Conservation (phyloP, 2,113 vertebrate genomes). For the Gobio gobio region DNA sequence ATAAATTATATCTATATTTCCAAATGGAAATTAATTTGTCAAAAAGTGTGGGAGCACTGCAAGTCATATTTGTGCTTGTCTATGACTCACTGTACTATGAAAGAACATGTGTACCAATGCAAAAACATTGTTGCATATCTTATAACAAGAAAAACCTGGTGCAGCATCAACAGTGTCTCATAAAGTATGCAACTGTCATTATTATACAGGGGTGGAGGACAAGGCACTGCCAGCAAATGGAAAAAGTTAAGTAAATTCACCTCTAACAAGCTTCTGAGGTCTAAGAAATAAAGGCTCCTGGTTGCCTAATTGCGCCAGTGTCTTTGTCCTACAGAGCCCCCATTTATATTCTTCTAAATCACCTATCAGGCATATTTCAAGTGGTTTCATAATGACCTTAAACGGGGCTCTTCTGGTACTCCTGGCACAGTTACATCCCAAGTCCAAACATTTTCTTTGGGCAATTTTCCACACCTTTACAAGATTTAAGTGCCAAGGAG, state of each 20-base stretch:
- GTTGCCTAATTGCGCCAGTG: not conserved
- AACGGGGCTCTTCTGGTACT: not conserved
- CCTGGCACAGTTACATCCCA: not conserved
- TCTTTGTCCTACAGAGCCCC: conserved; percentile 5
- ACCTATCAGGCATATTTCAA: not conserved
- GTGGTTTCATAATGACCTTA: conserved; percentile 9
- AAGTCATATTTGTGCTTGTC: not conserved
- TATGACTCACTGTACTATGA: not conserved
- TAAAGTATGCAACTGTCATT: not conserved
- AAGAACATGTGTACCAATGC: not conserved
- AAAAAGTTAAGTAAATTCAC: conserved; percentile 20
- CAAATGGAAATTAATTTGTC: not conserved
- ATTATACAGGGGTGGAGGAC: conserved; percentile 2
- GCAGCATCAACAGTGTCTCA: not conserved
- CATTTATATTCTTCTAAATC: not conserved
- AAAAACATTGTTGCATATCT: not conserved
- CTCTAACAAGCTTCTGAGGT: not conserved
- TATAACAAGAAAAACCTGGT: conserved; percentile 2
- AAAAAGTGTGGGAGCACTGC: not conserved
- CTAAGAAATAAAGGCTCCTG: not conserved
- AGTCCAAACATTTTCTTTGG: conserved; percentile 1
- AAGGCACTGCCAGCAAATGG: not conserved
- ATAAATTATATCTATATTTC: no score
- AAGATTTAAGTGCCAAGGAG: no score
- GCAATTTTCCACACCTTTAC: conserved; percentile 2